A percentile compares a stretch with the other conserved stretches of the same genome.
phyloP scores from a whole-genome alignment of 2,113 vertebrate genomes.

The Gymnobelideus leadbeateri region DNA sequence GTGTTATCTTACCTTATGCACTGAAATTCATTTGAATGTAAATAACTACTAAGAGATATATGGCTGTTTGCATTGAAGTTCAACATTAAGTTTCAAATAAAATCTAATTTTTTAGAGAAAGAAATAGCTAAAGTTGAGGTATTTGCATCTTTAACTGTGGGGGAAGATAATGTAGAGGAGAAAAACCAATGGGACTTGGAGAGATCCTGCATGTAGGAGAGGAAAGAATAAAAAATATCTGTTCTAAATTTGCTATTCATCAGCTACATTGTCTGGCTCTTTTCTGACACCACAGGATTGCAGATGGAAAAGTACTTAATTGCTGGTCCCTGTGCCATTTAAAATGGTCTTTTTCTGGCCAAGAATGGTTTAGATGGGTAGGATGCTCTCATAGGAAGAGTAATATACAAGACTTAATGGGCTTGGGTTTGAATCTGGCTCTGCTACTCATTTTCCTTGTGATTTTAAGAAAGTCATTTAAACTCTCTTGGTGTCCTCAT shows the following conservation, averaged over 20 bases:
- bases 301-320: background rate
- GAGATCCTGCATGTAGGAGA: background rate
- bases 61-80: background rate
- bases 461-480: background rate
- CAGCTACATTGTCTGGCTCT: background rate
- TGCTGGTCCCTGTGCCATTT: background rate
- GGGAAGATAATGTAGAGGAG: background rate
- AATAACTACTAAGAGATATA: background rate
- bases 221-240: background rate
- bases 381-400: background rate
- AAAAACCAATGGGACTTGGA: background rate
- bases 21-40: background rate
- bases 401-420: background rate
- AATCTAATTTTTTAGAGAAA: background rate
- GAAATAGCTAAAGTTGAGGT: background rate
- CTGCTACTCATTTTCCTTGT: background rate
- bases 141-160: background rate
- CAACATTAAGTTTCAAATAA: background rate
- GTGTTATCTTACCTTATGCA: background rate
- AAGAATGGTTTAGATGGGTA: background rate
- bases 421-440: background rate
- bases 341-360: background rate
- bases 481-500: background rate
- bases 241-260: slow-evolving; percentile 7
- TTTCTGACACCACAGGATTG: background rate